Evolutionary conservation across 2,113 vertebrate genomes (phyloP), one percentile per base, ranked within the genome.

Genomic region (Brachypteracias leptosomus): DNA sequence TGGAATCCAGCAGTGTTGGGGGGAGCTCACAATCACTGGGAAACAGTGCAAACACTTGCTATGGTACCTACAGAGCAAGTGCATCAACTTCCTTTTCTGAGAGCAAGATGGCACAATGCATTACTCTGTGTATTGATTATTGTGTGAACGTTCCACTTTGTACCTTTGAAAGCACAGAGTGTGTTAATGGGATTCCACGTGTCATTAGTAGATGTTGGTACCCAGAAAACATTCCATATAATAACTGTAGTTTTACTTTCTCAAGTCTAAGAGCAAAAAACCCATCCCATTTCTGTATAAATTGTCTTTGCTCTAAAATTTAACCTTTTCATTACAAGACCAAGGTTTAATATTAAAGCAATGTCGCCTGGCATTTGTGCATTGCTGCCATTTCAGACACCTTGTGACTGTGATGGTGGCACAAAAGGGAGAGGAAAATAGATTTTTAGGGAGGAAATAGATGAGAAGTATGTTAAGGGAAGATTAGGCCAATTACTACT

Each of bases 221-320:
- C n/a, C 31, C 4, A 0, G 44, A 83, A 76, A 66, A 10, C 25
- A 31, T 62, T 63, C 46, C 0, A 15, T 72, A 15, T 28, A 51
- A 9, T 22, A 54, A 47, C 40, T 62, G 18, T 20, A 66, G 11
- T 19, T 77, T 21, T 13, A 10, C 14, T 92, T 85, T 79, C 57
- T 57, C 12, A 57, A 52, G 40, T 33, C 3, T 1, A 36, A 58
- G 21, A 33, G 33, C 13, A 31, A 75, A 86, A 71, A 46, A 68
- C 18, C 26, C 9, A 9, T 36, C 25, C 8, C 38, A 65, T 63
- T 85, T 74, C 0, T 0, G 3, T 35, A 8, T 49, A 25, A 75
- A 18, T n/a, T 54, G 16, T 11, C 4, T 82, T 78, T 62, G 33
- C 11, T 84, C 92, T 76, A 33, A 29, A 35, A 75, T 38, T 6